phyloP scores from a whole-genome alignment of 1,140 invertebrate species.

The Streblospio benedicti region DNA sequence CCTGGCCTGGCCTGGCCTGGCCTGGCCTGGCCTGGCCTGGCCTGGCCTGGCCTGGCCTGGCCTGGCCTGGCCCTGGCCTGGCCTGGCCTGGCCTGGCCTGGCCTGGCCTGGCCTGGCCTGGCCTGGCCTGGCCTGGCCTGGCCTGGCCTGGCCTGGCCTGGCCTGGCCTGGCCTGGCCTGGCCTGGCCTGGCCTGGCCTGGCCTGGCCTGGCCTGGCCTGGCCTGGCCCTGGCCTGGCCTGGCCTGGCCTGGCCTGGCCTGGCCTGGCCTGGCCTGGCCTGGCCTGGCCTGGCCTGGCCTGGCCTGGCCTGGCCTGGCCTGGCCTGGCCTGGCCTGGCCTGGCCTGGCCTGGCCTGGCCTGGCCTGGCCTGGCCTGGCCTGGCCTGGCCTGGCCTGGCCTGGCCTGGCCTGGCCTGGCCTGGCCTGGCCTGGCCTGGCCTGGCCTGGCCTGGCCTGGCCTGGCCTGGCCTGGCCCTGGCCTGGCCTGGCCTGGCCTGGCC shows the following conservation, averaged over 20 bases:
- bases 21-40: conserved; percentile 13
- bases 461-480: conserved; percentile 24
- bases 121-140: conserved; percentile 15
- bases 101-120: conserved; percentile 26
- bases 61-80: conserved; percentile 4
- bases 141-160: conserved; percentile 8
- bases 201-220: conserved; percentile 18
- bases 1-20: conserved; percentile 23
- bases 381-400: conserved; percentile 23
- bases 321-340: conserved; percentile 19
- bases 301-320: conserved; percentile 11
- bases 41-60: conserved; percentile 24
- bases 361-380: conserved; percentile 7
- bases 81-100: conserved; percentile 23
- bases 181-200: conserved; percentile 19
- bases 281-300: conserved; percentile 26
- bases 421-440: conserved; percentile 9
- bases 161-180: conserved; percentile 8
- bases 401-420: conserved; percentile 3
- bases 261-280: conserved; percentile 18
- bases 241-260: conserved; percentile 20
- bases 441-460: conserved; percentile 19
- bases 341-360: background rate
- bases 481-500: conserved; percentile 19
- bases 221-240: conserved; percentile 20